Evolutionary conservation across 2,888 invertebrate genomes (phyloP), one percentile per base, ranked within the genome.

Genomic region (Eupeodes latifasciatus): DNA sequence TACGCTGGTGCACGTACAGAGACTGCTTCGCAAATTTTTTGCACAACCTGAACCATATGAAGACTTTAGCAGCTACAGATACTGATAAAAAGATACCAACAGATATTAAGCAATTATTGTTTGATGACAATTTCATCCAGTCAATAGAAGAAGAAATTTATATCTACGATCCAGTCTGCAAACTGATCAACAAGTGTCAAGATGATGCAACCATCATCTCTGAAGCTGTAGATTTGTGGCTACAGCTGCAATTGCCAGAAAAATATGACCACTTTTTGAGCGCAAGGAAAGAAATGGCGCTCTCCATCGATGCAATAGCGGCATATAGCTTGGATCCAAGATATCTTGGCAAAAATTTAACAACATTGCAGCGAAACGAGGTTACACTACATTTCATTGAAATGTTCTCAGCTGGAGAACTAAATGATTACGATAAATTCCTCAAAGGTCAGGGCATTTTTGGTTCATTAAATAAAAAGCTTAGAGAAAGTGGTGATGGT

Each of bases 321-420:
- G 76, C 55, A 66, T 64, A 76, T 19, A 66, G 40, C 9, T 10
- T 66, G 6, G 64, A 76, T 36, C 64, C 76, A n/a, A 64, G 47
- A 5, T 64, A 55, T 64, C n/a, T n/a, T n/a, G 64, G 75, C 7
- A 55, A 53, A 44, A 1, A 64, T 55, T n/a, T 76, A 44, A 11
- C 40, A 2, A 14, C 14, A 64, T 16, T 7, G 7, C 44, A 76
- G 55, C 53, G 36, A 55, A 76, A 66, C 27, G 4, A 55, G n/a
- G 62, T 75, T 3, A 62, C 19, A 1, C 9, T 62, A 7, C 51
- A 55, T 55, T 76, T 76, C 6, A 76, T 66, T 14, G 27, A 76
- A 19, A 11, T 64, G 7, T 76, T 76, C 14, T 55, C 64, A n/a
- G 53, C 53, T 76, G 53, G 53, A 9, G 53, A 62, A 12, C 49